A percentile compares a stretch with the other conserved stretches of the same genome.
Evolutionary conservation across 2,113 vertebrate genomes (phyloP).

Genomic region (Mastomys natalensis): DNA sequence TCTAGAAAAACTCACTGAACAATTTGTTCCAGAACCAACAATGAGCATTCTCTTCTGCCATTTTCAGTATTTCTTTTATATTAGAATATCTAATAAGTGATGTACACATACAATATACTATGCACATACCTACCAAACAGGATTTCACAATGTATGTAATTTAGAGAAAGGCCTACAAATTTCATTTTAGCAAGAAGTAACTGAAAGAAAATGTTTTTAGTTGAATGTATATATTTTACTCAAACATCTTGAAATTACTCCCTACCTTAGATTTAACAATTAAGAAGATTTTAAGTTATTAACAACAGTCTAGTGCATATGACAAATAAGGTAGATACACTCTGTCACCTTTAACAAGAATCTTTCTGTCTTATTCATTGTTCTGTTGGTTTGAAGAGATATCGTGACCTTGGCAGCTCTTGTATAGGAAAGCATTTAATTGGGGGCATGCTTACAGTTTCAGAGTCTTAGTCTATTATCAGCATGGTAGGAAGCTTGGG

Average conservation of each 20-base stretch:
- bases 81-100: not conserved
- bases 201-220: not conserved
- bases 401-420: not conserved
- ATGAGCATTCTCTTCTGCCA: not conserved
- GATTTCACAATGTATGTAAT: not conserved
- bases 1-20: slow-evolving; percentile 15
- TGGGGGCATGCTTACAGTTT: not conserved
- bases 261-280: slow-evolving; percentile 44
- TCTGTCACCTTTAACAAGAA: slow-evolving; percentile 66
- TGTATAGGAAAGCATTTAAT: not conserved
- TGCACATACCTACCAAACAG: not conserved
- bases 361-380: not conserved
- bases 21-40: slow-evolving; percentile 60
- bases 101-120: not conserved
- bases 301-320: not conserved
- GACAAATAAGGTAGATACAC: slow-evolving; percentile 37
- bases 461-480: not conserved
- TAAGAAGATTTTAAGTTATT: not conserved
- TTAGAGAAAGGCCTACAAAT: slow-evolving; percentile 28
- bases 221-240: slow-evolving; percentile 37
- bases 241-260: slow-evolving; percentile 63
- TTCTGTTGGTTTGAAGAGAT: not conserved
- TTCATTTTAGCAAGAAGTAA: slow-evolving; percentile 32
- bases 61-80: slow-evolving; percentile 43
- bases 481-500: not conserved